These are phyloP conservation scores for Molanna angustata DNA, from an alignment of 2,888 invertebrate genomes.

Conservation along the genomic window DNA sequence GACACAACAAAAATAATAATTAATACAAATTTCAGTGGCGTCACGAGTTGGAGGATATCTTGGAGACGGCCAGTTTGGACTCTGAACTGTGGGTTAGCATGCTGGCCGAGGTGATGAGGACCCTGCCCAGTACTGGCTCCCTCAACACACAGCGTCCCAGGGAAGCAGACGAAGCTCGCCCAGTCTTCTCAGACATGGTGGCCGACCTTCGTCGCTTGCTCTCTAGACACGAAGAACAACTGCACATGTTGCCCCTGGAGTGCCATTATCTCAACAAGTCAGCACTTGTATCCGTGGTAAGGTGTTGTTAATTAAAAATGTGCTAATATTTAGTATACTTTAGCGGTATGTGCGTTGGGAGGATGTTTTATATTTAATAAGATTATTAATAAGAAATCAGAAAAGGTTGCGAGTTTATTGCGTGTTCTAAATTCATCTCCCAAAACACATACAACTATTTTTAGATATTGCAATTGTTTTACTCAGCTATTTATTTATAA, in stretches of 20 bases:
- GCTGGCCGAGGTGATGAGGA: constrained; percentile 93
- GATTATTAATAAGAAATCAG: no score
- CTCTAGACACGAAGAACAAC: constrained; percentile 74
- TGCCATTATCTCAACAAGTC: constrained; percentile 95
- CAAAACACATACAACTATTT: no score
- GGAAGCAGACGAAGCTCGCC: constrained; percentile 84
- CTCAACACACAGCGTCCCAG: constrained; percentile 75
- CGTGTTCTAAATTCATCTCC: no score
- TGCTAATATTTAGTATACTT: no score
- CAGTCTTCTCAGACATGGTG: constrained; percentile 87
- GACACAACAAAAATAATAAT: no score
- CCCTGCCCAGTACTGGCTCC: constrained; percentile 85
- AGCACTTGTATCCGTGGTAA: constrained; percentile 82
- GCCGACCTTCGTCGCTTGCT: constrained; percentile 79
- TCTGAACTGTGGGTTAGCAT: constrained; percentile 97
- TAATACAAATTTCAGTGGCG: constrained; percentile 78
- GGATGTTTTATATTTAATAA: no score
- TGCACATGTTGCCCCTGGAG: constrained; percentile 88
- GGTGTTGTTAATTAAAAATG: constrained; percentile 35
- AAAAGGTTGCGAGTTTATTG: no score
- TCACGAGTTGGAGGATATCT: constrained; percentile 88
- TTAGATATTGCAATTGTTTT: no score
- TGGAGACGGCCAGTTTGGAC: constrained; percentile 89
- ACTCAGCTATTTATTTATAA: no score
- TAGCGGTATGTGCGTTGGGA: no score